These are phyloP conservation scores for Crenichthys baileyi DNA, from an alignment of 2,797 vertebrate genomes.

Conservation along the genomic window DNA sequence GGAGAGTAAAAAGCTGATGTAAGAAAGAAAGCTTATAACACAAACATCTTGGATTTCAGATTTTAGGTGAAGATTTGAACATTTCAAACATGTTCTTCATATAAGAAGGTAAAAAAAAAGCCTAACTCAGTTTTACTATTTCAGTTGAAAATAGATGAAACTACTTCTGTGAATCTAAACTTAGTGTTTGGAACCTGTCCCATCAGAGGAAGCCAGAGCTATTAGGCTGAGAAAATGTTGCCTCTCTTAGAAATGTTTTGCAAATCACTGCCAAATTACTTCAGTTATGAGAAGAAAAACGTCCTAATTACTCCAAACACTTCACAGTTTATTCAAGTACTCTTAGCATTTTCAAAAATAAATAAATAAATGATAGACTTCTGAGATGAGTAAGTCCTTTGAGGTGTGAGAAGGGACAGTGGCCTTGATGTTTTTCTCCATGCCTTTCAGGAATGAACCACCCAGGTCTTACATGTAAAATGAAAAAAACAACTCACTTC, in stretches of 20 bases:
- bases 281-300: background rate
- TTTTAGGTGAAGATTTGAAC: background rate
- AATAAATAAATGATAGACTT: background rate
- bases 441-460: background rate
- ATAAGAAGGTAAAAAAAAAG: background rate
- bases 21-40: background rate
- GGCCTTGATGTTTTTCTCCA: background rate
- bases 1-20: background rate
- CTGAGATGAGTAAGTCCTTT: background rate
- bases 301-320: background rate
- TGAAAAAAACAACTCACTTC: background rate
- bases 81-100: background rate
- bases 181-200: background rate
- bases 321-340: background rate
- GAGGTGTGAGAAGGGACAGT: background rate
- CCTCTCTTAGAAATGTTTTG: background rate
- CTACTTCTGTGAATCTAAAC: background rate
- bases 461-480: background rate
- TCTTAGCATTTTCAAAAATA: background rate
- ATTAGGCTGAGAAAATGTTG: background rate
- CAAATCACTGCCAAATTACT: conserved; percentile 12
- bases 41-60: background rate
- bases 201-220: background rate
- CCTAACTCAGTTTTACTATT: background rate
- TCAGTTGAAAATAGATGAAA: background rate